phyloP scores from a whole-genome alignment of 2,797 vertebrate species.

The Podarcis siculus region DNA sequence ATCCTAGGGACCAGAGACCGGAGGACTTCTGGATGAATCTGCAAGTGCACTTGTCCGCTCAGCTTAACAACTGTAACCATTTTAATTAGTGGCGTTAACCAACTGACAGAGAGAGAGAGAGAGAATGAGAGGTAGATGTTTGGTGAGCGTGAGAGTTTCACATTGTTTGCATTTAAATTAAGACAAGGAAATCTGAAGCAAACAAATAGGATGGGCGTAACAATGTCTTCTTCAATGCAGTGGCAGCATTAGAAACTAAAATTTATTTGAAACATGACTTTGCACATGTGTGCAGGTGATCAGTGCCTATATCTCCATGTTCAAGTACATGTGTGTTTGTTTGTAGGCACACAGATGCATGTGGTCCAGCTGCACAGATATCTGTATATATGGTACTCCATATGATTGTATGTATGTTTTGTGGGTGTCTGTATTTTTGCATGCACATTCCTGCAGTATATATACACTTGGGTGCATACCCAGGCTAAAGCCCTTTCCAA shows the following conservation, averaged over 20 bases:
- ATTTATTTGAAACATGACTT: conserved; percentile 71
- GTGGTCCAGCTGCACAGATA: conserved; percentile 33
- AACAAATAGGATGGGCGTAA: conserved; percentile 44
- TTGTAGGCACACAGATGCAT: conserved; percentile 15
- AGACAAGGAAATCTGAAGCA: conserved; percentile 49
- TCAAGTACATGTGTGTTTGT: conserved; percentile 33
- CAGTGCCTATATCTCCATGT: conserved; percentile 44
- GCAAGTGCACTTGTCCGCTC: conserved; percentile 64
- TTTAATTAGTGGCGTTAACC: conserved; percentile 72
- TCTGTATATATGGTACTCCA: conserved; percentile 43
- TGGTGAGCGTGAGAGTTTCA: conserved; percentile 53
- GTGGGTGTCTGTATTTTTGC: conserved; percentile 36
- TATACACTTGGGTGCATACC: conserved; percentile 32
- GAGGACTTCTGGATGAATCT: conserved; percentile 62
- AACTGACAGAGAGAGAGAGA: conserved; percentile 67
- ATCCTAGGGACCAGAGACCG: conserved; percentile 15
- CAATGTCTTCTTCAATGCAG: conserved; percentile 59
- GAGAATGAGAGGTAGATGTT: conserved; percentile 18
- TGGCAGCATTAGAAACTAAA: conserved; percentile 62
- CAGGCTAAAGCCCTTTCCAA: conserved; percentile 31
- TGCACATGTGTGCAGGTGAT: conserved; percentile 69
- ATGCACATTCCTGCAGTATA: conserved; percentile 8
- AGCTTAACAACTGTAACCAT: conserved; percentile 75
- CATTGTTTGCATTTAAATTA: conserved; percentile 50
- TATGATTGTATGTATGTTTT: conserved; percentile 40